These are phyloP conservation scores for Mesocricetus auratus DNA, from an alignment of 2,113 vertebrate genomes.

Conservation along the genomic window DNA sequence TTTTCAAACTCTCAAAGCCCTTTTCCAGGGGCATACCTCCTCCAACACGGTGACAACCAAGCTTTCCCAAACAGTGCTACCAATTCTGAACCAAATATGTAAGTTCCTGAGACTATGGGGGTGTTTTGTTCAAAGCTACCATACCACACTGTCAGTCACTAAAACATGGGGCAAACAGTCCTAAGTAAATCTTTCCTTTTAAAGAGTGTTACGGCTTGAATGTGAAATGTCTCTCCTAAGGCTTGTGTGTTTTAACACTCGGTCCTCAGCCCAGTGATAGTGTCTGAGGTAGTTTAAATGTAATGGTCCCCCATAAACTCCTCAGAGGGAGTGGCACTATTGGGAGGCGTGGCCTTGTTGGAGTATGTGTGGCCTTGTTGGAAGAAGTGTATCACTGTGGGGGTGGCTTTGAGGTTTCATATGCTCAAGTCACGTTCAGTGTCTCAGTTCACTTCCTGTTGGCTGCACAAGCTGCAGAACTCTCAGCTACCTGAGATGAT, in stretches of 20 bases:
- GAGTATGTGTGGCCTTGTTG: neutral
- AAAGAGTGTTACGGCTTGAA: too few species aligned
- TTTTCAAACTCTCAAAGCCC: neutral
- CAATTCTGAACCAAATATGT: neutral
- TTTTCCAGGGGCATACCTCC: neutral
- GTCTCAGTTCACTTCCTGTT: neutral
- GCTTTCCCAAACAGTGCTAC: neutral
- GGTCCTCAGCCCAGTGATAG: neutral
- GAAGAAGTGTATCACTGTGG: neutral
- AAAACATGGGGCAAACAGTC: neutral
- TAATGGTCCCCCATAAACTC: neutral
- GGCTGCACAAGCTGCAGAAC: neutral
- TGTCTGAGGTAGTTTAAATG: neutral
- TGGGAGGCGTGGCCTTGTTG: neutral
- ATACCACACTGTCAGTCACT: neutral
- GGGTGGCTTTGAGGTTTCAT: neutral
- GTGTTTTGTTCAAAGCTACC: too few species aligned
- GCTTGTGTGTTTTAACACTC: neutral
- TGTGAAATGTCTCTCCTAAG: neutral
- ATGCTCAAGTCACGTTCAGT: neutral
- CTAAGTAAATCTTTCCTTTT: slow-evolving; percentile 26
- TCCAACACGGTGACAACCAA: neutral
- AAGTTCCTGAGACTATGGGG: neutral
- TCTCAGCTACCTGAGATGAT: neutral
- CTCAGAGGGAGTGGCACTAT: neutral